These are phyloP conservation scores for Apis cerana DNA, from an alignment of 1,140 invertebrate species.

Conservation along the genomic window DNA sequence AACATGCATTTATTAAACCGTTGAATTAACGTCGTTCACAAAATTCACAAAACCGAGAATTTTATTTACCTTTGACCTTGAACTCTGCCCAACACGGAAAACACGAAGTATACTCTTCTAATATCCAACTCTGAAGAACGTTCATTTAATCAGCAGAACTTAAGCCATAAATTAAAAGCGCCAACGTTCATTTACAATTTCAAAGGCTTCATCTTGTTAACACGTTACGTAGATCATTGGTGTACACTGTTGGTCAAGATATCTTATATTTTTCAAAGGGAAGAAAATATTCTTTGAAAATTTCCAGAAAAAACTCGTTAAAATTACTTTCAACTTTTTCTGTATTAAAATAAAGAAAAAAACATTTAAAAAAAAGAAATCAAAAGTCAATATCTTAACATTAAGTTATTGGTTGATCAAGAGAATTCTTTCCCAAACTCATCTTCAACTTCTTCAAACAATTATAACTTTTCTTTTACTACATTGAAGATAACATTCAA, in stretches of 20 bases:
- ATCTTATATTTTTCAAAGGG: background rate
- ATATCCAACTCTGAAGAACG: background rate
- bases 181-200: conserved; percentile 8
- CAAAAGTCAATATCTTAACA: too few species aligned
- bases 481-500: too few species aligned
- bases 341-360: too few species aligned
- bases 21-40: background rate
- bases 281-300: background rate
- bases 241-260: too few species aligned
- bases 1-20: background rate
- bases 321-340: too few species aligned
- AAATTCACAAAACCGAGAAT: background rate
- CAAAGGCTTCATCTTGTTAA: background rate
- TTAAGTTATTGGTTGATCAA: too few species aligned
- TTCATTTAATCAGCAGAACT: background rate
- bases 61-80: background rate
- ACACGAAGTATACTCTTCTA: background rate
- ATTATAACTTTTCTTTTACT: too few species aligned
- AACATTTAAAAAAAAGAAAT: too few species aligned
- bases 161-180: background rate
- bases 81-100: background rate
- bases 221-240: background rate
- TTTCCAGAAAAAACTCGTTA: too few species aligned
- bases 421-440: too few species aligned
- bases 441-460: too few species aligned